Base-by-base conservation (phyloP, 2,797 vertebrate species). In the Halcyon leucocephala region DNA sequence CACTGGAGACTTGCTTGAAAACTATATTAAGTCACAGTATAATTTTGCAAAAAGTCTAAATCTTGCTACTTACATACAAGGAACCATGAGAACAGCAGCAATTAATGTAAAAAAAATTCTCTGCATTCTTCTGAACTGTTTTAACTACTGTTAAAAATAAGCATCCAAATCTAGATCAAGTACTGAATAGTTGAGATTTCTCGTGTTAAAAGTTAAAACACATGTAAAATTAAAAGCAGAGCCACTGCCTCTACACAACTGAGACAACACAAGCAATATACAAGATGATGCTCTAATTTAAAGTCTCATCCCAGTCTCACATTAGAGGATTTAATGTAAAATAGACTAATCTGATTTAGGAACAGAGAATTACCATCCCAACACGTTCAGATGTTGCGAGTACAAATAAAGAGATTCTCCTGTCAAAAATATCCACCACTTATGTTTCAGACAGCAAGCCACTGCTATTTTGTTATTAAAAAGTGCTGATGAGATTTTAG, bases 1-100 rank as follows among this genome's bases (percentile, higher is more conserved):
- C 94, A 92, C 91, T 90, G 60, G 90, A 95, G 93, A 95, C 52
- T 82, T 80, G n/a, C 49, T 82, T 15, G 31, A 80, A 77, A 90
- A 80, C 73, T 84, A 46, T 93, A 92, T 80, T 90, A 95, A 95
- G 82, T 85, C 85, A 89, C 62, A 67, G 86, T 26, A 48, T 42
- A 86, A 37, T 80, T 89, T 31, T 93, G 64, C 46, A 91, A 66
- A 29, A 82, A 91, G 29, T 76, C 62, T 65, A 76, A 90, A 65
- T 58, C 65, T 67, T 72, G 89, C 22, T 86, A 82, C 71, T 73
- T 51, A n/a, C 67, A 70, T 51, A n/a, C 7, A 89, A 86, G 49
- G 67, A 90, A 71, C 31, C 73, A 76, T 66, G 74, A 93, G 62
- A 95, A 42, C 33, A 82, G 82, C 54, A 94, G 57, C 26, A 61